Evolutionary conservation across 2,888 invertebrate genomes (phyloP), one percentile per base, ranked within the genome.

Genomic region (Agrochola lychnidis): DNA sequence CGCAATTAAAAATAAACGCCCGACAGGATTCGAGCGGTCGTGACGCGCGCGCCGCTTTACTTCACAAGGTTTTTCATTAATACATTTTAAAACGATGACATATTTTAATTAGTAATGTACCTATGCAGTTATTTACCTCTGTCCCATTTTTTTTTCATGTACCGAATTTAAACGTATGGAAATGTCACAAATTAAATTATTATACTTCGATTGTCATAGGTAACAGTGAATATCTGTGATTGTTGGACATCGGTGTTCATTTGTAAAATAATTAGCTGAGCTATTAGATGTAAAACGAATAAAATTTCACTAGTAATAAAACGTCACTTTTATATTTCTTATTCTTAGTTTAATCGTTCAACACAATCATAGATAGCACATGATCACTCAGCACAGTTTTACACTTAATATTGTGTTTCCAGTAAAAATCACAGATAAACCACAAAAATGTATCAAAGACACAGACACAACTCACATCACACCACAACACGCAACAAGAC

Each of bases 1-100:
- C 85, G 92, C 91, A 93, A 94, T 94, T 92, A 92, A 92, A 92
- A 92, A 89, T 89, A 87, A 89, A 90, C 90, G 92, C 90, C 90
- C 78, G 87, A 82, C 72, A 73, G 84, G 84, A 72, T 85, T 88
- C 73, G 71, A 76, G 84, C 81, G 76, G 78, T 79, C 63, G 73
- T 75, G 79, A 73, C 77, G 78, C 73, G 71, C 70, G 42, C 73
- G 62, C 70, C 63, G 67, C 63, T 64, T 62, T 61, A 45, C 40
- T 51, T 51, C 48, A 40, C 71, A 59, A 79, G 48, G 66, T 61
- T 73, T 72, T 77, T 56, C 61, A 78, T 70, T 70, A 73, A 75
- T 70, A 40, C 76, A 70, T 70, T 80, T 85, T 79, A 64, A 79
- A 82, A 81, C 61, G 70, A 84, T 81, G 82, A 73, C 61, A 86